Evolutionary conservation across 2,797 vertebrate genomes (phyloP).

Genomic region (Remorina albescens): DNA sequence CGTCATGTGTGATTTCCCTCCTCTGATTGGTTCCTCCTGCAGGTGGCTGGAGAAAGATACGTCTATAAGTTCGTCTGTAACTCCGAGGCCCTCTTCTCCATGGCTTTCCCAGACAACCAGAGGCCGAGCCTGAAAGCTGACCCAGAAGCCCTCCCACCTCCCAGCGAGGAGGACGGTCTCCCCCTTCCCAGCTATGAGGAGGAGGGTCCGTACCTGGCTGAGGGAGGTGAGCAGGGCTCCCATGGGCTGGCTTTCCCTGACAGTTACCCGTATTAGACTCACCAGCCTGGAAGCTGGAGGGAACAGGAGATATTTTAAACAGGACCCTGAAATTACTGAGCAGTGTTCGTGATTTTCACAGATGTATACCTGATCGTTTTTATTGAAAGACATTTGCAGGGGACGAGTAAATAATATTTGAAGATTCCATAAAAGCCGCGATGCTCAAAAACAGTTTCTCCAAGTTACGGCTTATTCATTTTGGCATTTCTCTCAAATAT

Average conservation of each 20-base stretch:
- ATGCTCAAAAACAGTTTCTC: too few relatives aligned
- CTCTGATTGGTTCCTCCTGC: neutral
- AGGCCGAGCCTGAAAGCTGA: constrained; percentile 92
- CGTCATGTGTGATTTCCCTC: too few relatives aligned
- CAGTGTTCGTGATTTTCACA: constrained; percentile 39
- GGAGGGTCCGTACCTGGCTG: constrained; percentile 85
- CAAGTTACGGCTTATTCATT: neutral
- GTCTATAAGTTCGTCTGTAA: constrained; percentile 97
- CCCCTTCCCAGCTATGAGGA: constrained; percentile 85
- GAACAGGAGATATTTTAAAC: neutral
- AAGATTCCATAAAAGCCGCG: too few relatives aligned
- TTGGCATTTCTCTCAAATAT: neutral
- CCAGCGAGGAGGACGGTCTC: constrained; percentile 86
- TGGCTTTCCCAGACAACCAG: constrained; percentile 95
- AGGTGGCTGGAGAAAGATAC: constrained; percentile 95
- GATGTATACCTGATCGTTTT: neutral
- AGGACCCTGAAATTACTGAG: constrained; percentile 43
- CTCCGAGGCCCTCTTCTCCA: constrained; percentile 94
- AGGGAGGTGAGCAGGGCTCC: constrained; percentile 85
- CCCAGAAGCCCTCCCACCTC: constrained; percentile 81
- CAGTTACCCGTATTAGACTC: constrained; percentile 88
- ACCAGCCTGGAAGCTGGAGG: constrained; percentile 16
- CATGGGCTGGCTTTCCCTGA: constrained; percentile 87
- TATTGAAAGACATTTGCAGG: too few relatives aligned
- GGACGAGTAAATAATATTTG: too few relatives aligned